Evolutionary conservation across 2,888 invertebrate species (phyloP), one percentile per base, ranked within the genome.

Genomic region (Cheilosia pagana): DNA sequence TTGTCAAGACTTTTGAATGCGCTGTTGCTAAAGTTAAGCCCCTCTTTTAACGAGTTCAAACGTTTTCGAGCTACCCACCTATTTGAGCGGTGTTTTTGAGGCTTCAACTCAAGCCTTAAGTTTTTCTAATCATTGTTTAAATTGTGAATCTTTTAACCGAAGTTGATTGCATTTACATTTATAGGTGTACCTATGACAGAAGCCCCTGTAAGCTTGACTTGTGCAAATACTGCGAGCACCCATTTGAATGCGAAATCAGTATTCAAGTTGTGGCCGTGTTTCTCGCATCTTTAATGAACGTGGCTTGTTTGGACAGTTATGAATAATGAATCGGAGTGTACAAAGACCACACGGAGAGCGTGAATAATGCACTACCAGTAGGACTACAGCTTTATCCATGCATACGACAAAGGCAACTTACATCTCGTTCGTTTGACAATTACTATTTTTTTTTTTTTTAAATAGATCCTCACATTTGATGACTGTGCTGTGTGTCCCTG

Each of bases 261-360:
- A 62, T 53, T 8, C 28, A 12, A 21, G 14, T 23, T n/a, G 4
- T 10, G 25, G 14, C 62, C 67, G 55, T 74, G 74, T 21, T 55
- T 48, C 39, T 55, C 12, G 81, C 75, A 75, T 81, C 68, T 16
- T 57, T 74, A 81, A 75, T 81, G 55, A 48, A 55, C 41, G 41
- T 31, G 31, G 43, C 21, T 19, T 23, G 8, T 2, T 10, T 16
- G 43, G 19, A 25, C 28, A 25, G 19, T 31, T 60, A 71, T 71
- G 59, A 60, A 52, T 60, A 60, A 50, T 60, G 8, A 41, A 21
- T 71, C 28, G 19, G 39, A 21, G 8, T 14, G 21, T 50, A 31
- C 41, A 60, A 71, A 39, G 41, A 23, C 35, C 50, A 52, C 23
- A 48, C 10, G 48, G 48, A 12, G 12, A 14, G 23, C 23, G 21